These are phyloP conservation scores for Strix aluco DNA, from an alignment of 2,113 vertebrate genomes.

Conservation along the genomic window DNA sequence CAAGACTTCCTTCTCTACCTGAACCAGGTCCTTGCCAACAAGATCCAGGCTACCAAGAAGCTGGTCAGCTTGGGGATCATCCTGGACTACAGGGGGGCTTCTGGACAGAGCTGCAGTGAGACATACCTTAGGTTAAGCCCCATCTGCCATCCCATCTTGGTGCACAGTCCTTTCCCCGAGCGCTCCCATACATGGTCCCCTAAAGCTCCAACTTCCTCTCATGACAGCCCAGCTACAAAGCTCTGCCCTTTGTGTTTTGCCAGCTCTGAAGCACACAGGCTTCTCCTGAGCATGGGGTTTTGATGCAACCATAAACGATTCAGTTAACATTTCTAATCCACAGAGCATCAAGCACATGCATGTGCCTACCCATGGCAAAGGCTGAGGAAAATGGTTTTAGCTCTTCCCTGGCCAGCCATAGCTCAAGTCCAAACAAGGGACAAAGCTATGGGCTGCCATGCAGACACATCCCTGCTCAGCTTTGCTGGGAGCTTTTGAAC, in stretches of 20 bases:
- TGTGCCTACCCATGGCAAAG: background rate
- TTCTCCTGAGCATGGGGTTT: background rate
- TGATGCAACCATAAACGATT: background rate
- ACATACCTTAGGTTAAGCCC: background rate
- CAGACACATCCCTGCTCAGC: background rate
- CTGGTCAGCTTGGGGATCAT: slow-evolving; percentile 73
- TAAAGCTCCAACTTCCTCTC: background rate
- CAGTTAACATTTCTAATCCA: background rate
- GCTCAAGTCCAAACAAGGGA: background rate
- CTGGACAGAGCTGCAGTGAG: slow-evolving; percentile 25
- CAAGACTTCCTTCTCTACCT: slow-evolving; percentile 77
- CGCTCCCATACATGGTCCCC: background rate
- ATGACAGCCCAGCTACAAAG: background rate
- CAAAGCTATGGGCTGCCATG: background rate
- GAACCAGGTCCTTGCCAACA: slow-evolving; percentile 76
- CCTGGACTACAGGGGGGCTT: slow-evolving; percentile 6
- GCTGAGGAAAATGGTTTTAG: background rate
- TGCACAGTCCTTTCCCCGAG: background rate
- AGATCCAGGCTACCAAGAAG: slow-evolving; percentile 76
- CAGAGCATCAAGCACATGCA: background rate
- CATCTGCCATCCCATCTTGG: background rate
- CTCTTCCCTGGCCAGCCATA: background rate
- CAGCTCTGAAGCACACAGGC: background rate
- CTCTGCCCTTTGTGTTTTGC: background rate
- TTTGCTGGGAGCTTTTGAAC: background rate